These are phyloP conservation scores for Tanypteryx hageni DNA, from an alignment of 2,888 invertebrate species.

Conservation along the genomic window DNA sequence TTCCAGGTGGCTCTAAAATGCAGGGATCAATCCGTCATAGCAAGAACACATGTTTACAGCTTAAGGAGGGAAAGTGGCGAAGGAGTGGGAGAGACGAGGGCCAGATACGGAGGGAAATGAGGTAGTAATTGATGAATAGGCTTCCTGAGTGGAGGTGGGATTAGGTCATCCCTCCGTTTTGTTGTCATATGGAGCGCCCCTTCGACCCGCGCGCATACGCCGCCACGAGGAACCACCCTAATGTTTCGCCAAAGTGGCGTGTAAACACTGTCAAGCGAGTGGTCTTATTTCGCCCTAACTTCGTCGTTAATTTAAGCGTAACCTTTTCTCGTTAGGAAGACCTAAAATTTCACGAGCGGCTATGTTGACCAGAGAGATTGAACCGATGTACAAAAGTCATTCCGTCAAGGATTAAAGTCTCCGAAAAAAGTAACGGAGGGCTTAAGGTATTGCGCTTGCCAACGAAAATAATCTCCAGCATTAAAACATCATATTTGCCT, in stretches of 20 bases:
- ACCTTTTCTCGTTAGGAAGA: background rate
- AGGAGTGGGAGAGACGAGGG: background rate
- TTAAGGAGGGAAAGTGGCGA: too few relatives aligned
- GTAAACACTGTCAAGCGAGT: background rate
- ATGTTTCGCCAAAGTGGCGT: background rate
- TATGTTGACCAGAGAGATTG: background rate
- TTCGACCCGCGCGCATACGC: background rate
- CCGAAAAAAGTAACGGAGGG: too few relatives aligned
- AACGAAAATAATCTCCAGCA: too few relatives aligned
- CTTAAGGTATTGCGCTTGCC: too few relatives aligned
- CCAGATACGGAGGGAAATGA: background rate
- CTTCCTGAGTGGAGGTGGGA: background rate
- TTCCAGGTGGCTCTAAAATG: too few relatives aligned
- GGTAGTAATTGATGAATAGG: conserved; percentile 17
- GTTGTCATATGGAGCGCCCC: background rate
- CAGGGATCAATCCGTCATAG: too few relatives aligned
- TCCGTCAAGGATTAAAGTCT: too few relatives aligned
- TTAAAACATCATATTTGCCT: too few relatives aligned
- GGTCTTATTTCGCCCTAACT: background rate
- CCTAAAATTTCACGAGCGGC: background rate
- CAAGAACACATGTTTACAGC: too few relatives aligned
- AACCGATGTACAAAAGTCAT: background rate
- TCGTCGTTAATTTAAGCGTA: background rate
- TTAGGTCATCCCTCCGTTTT: background rate
- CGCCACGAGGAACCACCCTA: background rate